A percentile compares a stretch with the other conserved stretches of the same genome.
phyloP scores from a whole-genome alignment of 2,113 vertebrate species.

The Trematocara zebra region DNA sequence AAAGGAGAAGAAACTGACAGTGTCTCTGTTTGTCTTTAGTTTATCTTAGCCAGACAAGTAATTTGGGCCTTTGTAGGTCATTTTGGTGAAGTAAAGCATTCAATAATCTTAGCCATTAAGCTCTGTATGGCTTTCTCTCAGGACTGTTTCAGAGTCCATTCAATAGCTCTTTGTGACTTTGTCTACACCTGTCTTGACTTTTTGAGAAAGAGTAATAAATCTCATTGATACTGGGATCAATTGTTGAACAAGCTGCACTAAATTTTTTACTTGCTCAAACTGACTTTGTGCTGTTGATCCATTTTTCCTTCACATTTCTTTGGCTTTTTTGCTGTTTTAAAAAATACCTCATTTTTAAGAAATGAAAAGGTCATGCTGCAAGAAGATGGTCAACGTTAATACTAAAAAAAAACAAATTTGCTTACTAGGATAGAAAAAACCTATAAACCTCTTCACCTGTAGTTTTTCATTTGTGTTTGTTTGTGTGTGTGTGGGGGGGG shows the following conservation, averaged over 20 bases:
- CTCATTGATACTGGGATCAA: constrained; percentile 22
- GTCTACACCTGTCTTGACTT: constrained; percentile 28
- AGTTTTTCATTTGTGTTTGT: too few relatives aligned
- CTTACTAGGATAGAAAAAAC: too few relatives aligned
- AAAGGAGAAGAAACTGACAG: neutral
- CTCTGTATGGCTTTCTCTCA: neutral
- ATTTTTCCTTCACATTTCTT: neutral
- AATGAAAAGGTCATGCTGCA: neutral
- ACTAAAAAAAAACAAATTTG: too few relatives aligned
- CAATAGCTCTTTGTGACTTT: constrained; percentile 7
- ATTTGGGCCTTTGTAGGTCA: neutral
- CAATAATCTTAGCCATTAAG: constrained; percentile 12
- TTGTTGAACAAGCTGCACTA: constrained; percentile 27
- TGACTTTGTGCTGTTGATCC: neutral
- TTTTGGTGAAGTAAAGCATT: constrained; percentile 24
- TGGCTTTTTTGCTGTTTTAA: neutral
- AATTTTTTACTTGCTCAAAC: neutral
- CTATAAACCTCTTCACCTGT: too few relatives aligned
- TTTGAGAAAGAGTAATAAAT: constrained; percentile 29
- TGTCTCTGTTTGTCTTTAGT: neutral
- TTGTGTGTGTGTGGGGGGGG: too few relatives aligned
- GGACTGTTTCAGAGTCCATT: neutral
- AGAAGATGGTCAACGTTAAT: neutral
- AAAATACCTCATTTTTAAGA: neutral
- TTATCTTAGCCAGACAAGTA: neutral